phyloP scores from a whole-genome alignment of 2,113 vertebrate genomes.

The Tenrec ecaudatus region DNA sequence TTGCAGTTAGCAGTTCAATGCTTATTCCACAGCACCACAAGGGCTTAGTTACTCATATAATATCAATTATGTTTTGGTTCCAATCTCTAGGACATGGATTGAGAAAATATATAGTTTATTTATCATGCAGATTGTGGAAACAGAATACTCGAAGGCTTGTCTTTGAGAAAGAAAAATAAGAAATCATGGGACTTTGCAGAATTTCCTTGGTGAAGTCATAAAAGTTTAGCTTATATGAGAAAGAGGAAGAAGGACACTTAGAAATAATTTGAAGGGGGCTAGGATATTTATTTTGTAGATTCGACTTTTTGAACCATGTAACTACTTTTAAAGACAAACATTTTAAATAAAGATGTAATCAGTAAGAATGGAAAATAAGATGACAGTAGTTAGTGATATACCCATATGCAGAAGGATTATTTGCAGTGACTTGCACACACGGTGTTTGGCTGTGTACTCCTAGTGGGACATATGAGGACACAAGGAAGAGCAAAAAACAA shows the following conservation, averaged over 20 bases:
- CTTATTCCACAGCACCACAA: too few species aligned
- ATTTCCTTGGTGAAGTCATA: not conserved
- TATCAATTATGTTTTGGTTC: not conserved
- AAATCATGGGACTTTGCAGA: not conserved
- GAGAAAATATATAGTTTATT: conserved; percentile 11
- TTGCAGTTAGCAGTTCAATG: too few species aligned
- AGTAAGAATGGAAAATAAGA: conserved; percentile 48
- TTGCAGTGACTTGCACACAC: conserved; percentile 19
- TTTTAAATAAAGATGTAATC: not conserved
- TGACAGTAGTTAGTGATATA: not conserved
- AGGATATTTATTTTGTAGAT: conserved; percentile 12
- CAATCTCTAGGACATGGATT: conserved; percentile 12
- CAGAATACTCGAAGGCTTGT: not conserved
- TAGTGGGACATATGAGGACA: not conserved
- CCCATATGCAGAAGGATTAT: conserved; percentile 7
- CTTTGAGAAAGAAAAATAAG: conserved; percentile 10
- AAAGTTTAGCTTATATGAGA: not conserved
- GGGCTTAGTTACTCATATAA: not conserved
- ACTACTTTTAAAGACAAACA: not conserved
- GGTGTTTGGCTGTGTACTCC: not conserved
- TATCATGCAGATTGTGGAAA: not conserved
- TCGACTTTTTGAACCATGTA: conserved; percentile 2
- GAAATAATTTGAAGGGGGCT: not conserved
- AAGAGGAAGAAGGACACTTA: not conserved
- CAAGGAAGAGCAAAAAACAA: conserved; percentile 8